Conservation (phyloP, 2,797 vertebrate genomes). For the Tachyglossus aculeatus region DNA sequence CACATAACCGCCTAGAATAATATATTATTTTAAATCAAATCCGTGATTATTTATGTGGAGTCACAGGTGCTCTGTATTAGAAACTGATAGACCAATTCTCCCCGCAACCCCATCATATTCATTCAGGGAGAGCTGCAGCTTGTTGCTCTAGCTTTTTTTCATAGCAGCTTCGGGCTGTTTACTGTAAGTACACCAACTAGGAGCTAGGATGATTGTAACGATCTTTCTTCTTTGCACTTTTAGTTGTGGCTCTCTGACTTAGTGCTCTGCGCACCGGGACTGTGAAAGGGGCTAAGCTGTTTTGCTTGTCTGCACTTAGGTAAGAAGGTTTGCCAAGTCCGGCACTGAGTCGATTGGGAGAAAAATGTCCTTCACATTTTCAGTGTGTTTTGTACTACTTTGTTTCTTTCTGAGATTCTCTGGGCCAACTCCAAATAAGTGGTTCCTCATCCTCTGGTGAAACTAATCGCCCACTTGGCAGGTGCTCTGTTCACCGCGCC, state of each 20-base stretch:
- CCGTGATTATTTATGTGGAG: constrained; percentile 68
- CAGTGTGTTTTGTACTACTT: constrained; percentile 2
- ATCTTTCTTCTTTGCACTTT: neutral
- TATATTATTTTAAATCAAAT: constrained; percentile 72
- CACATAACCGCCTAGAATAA: constrained; percentile 65
- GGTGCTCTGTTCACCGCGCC: constrained; percentile 1
- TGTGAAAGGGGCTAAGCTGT: constrained; percentile 1
- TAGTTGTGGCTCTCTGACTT: constrained; percentile 32
- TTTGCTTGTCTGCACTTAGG: constrained; percentile 16
- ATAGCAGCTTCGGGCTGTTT: constrained; percentile 6
- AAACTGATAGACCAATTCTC: constrained; percentile 36
- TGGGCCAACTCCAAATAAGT: neutral
- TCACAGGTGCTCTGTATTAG: constrained; percentile 52
- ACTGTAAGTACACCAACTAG: constrained; percentile 10
- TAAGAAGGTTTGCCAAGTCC: neutral
- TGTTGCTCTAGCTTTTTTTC: constrained; percentile 10
- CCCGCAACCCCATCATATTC: neutral
- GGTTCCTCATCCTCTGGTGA: neutral
- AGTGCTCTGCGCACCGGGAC: constrained; percentile 17
- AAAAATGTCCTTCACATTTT: neutral
- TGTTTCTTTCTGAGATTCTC: neutral
- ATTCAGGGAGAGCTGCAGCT: constrained; percentile 31
- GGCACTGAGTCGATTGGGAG: neutral
- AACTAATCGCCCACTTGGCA: neutral
- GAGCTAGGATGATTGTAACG: neutral